These are phyloP conservation scores for Clitarchus hookeri DNA, from an alignment of 2,888 invertebrate species.

Conservation along the genomic window DNA sequence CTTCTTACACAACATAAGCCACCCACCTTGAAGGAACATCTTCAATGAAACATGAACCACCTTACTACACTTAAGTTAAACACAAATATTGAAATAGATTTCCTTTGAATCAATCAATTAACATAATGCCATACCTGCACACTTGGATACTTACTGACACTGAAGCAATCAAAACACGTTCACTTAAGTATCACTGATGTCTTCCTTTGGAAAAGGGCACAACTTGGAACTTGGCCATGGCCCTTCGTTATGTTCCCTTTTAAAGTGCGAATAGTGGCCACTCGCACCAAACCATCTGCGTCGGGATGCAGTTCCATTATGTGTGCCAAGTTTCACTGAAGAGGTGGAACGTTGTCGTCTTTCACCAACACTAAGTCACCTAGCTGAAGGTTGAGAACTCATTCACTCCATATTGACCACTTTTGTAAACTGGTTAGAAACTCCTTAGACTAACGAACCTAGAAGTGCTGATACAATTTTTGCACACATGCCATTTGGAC, in stretches of 20 bases:
- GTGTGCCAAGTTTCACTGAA: conserved; percentile 47
- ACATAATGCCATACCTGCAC: no score
- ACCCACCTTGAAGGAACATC: no score
- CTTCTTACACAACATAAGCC: no score
- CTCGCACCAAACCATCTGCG: conserved; percentile 45
- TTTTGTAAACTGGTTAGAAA: conserved; percentile 47
- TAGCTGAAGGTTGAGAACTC: conserved; percentile 41
- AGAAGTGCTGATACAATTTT: conserved; percentile 43
- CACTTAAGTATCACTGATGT: no score
- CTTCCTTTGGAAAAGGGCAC: background rate
- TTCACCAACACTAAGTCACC: conserved; percentile 48
- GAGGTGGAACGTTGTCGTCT: conserved; percentile 46
- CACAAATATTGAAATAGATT: no score
- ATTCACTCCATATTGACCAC: conserved; percentile 42
- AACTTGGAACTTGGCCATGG: background rate
- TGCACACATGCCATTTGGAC: conserved; percentile 45
- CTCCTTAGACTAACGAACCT: conserved; percentile 44
- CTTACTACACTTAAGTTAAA: no score
- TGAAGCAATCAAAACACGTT: no score
- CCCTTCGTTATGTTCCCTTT: background rate
- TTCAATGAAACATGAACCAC: no score
- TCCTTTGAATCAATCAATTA: no score
- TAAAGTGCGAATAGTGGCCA: conserved; percentile 46
- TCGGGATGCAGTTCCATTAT: conserved; percentile 46
- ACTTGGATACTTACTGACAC: no score